Percentiles rank a stretch among this genome's conserved stretches.
Evolutionary conservation across 2,888 invertebrate genomes (phyloP).

Genomic region (Cheilosia impressa): DNA sequence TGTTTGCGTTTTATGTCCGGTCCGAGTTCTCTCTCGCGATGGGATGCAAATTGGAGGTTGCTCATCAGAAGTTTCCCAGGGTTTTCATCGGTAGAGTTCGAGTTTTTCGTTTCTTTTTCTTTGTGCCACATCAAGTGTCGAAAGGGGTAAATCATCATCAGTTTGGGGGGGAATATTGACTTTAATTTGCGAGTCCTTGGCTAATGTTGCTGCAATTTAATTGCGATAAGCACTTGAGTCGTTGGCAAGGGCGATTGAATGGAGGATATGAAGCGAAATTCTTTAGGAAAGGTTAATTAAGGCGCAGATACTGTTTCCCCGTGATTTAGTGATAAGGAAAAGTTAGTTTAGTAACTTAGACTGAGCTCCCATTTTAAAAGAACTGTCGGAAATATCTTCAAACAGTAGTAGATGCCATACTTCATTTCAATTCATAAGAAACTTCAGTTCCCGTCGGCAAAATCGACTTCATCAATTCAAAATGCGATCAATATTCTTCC

Average conservation of each 20-base stretch:
- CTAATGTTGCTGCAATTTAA: constrained; percentile 15
- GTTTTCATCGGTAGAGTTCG: not conserved
- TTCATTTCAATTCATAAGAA: too few species aligned
- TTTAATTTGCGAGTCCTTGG: constrained; percentile 24
- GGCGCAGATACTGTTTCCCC: too few species aligned
- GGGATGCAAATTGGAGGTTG: constrained; percentile 44
- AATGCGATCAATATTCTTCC: too few species aligned
- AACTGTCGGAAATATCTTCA: too few species aligned
- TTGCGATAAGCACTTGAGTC: constrained; percentile 4
- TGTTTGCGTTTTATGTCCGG: constrained; percentile 43
- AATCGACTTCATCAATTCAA: too few species aligned
- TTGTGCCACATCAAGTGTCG: constrained; percentile 13
- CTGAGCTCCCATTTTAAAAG: too few species aligned
- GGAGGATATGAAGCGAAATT: too few species aligned
- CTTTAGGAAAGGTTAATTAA: too few species aligned
- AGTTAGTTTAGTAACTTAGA: too few species aligned
- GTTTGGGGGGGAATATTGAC: constrained; percentile 11
- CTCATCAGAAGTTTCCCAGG: constrained; percentile 29
- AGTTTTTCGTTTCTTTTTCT: not conserved
- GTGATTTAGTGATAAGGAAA: too few species aligned
- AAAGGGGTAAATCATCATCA: constrained; percentile 28
- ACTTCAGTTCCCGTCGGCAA: too few species aligned
- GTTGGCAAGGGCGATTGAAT: not conserved
- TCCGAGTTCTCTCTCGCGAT: constrained; percentile 21
- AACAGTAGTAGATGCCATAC: too few species aligned